phyloP scores from a whole-genome alignment of 2,888 invertebrate species.

The Amitus sp. region DNA sequence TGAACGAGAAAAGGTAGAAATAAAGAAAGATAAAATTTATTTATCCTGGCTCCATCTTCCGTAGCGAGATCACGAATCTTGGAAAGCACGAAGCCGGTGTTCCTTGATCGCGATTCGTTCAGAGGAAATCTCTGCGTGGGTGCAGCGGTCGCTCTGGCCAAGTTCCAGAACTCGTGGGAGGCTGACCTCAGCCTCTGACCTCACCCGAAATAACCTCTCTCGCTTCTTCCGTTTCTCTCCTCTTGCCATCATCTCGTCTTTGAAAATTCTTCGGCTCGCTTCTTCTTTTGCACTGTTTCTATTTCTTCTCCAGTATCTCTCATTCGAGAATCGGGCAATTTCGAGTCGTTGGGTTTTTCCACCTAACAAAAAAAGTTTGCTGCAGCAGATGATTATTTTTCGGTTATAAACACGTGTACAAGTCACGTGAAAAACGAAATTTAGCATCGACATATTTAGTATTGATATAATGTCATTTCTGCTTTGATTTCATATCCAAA shows the following conservation, averaged over 20 bases:
- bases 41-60: slow-evolving; percentile 24
- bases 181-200: slow-evolving; percentile 66
- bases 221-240: slow-evolving; percentile 29
- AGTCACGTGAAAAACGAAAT: too few relatives aligned
- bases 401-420: too few relatives aligned
- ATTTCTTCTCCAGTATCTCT: slow-evolving; percentile 26
- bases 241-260: neutral
- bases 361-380: too few relatives aligned
- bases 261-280: slow-evolving; percentile 19
- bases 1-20: neutral
- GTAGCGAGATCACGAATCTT: slow-evolving; percentile 37
- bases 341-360: too few relatives aligned
- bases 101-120: slow-evolving; percentile 39
- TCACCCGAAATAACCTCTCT: slow-evolving; percentile 63
- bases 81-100: slow-evolving; percentile 38
- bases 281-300: slow-evolving; percentile 36
- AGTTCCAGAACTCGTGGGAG: slow-evolving; percentile 63
- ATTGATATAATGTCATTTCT: too few relatives aligned
- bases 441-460: too few relatives aligned
- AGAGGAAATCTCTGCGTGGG: slow-evolving; percentile 39
- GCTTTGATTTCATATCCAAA: too few relatives aligned
- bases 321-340: neutral
- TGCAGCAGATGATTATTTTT: too few relatives aligned
- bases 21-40: slow-evolving; percentile 28
- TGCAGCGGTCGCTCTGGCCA: slow-evolving; percentile 50